phyloP scores from a whole-genome alignment of 2,113 vertebrate species.

The Ceuthmochares aereus region DNA sequence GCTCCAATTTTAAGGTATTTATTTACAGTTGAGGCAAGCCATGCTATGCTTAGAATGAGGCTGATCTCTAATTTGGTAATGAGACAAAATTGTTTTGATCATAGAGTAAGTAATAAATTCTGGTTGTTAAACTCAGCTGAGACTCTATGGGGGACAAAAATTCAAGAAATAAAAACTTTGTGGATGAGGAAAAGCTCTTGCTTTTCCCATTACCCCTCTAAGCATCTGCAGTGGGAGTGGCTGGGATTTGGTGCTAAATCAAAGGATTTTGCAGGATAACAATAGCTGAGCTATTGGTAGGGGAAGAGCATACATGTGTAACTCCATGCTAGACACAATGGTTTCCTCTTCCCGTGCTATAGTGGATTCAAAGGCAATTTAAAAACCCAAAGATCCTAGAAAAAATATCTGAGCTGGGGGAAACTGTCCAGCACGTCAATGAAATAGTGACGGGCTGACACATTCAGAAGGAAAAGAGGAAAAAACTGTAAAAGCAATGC shows the following conservation, averaged over 20 bases:
- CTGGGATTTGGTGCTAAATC: constrained; percentile 12
- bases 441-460: constrained; percentile 22
- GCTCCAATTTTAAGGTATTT: too few species aligned
- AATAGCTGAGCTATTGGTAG: neutral
- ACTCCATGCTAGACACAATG: constrained; percentile 11
- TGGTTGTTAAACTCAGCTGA: neutral
- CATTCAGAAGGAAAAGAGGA: constrained; percentile 58
- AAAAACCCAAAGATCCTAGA: constrained; percentile 29
- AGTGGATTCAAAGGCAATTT: constrained; percentile 40
- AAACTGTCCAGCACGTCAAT: constrained; percentile 10
- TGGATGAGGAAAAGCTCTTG: neutral
- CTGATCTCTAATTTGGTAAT: neutral
- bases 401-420: constrained; percentile 55
- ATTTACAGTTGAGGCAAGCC: too few species aligned
- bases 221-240: neutral
- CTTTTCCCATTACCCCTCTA: neutral
- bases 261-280: constrained; percentile 32
- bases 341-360: constrained; percentile 53
- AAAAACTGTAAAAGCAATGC: constrained; percentile 66
- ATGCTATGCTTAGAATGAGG: too few species aligned
- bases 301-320: neutral
- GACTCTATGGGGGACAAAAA: neutral
- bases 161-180: neutral
- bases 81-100: neutral
- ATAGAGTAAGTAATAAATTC: neutral